phyloP scores from a whole-genome alignment of 2,113 vertebrate genomes.

The Cacatua alba region DNA sequence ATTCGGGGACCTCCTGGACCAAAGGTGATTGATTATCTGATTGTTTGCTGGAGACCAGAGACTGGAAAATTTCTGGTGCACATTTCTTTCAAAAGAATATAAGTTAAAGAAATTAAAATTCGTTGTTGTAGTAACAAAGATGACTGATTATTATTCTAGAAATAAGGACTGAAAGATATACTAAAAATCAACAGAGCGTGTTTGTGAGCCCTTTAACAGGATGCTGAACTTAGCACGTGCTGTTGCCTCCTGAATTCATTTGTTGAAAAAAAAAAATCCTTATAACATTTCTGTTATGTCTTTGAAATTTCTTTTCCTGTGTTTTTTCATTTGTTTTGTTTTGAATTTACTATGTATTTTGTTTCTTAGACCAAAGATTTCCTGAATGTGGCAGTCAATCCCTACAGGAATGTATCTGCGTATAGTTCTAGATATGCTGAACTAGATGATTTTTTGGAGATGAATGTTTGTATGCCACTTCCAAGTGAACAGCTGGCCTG shows the following conservation, averaged over 20 bases:
- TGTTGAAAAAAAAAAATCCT: background rate
- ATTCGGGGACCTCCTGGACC: slow-evolving; percentile 68
- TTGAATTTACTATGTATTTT: background rate
- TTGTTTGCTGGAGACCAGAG: background rate
- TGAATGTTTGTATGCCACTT: background rate
- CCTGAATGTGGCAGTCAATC: background rate
- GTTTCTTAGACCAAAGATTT: background rate
- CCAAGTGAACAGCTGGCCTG: background rate
- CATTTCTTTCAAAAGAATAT: background rate
- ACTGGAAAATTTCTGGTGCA: background rate
- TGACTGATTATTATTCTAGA: background rate
- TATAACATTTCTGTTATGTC: background rate
- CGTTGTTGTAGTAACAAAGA: background rate
- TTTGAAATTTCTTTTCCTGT: background rate
- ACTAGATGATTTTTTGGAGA: background rate
- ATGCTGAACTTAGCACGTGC: background rate
- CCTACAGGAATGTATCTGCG: background rate
- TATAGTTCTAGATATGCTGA: background rate
- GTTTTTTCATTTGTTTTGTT: background rate
- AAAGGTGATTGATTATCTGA: slow-evolving; percentile 63
- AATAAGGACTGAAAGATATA: background rate
- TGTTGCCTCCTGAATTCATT: background rate
- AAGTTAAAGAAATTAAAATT: background rate
- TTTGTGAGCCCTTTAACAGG: background rate
- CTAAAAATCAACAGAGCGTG: background rate